Percentiles rank a stretch among this genome's conserved stretches.
Conservation (phyloP, 1,140 invertebrate genomes). For the Zaprionus inermis region DNA sequence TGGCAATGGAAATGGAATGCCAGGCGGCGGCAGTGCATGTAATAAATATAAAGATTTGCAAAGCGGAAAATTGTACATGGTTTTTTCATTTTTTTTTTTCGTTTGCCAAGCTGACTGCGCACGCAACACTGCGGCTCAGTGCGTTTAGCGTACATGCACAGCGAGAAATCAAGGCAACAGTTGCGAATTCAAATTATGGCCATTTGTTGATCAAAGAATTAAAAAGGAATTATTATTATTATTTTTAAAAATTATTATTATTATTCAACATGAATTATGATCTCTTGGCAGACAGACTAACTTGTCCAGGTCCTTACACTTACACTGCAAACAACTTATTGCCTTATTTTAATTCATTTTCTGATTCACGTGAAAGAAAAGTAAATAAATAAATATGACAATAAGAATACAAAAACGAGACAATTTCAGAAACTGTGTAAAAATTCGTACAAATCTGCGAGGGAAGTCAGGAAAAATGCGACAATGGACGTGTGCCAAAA, state of each 20-base stretch:
- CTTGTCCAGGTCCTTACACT: neutral
- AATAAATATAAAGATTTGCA: conserved; percentile 64
- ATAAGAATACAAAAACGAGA: conserved; percentile 2
- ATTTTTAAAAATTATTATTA: too few relatives aligned
- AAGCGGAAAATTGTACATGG: conserved; percentile 55
- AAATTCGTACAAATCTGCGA: conserved; percentile 41
- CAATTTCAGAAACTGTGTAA: conserved; percentile 33
- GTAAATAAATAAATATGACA: conserved; percentile 37
- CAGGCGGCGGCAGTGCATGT: conserved; percentile 36
- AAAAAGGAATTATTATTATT: too few relatives aligned
- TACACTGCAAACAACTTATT: neutral
- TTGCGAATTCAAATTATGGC: too few relatives aligned
- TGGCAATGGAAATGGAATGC: conserved; percentile 46
- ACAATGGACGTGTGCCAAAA: conserved; percentile 34
- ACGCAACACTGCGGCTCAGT: neutral
- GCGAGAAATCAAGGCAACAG: neutral
- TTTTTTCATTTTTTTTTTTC: conserved; percentile 39
- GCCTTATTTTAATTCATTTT: neutral
- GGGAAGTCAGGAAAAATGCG: conserved; percentile 37
- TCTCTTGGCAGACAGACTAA: too few relatives aligned
- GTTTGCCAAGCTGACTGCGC: neutral
- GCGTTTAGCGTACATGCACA: conserved; percentile 19
- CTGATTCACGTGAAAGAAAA: neutral
- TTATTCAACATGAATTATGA: too few relatives aligned
- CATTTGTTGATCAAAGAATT: too few relatives aligned